Conservation (phyloP, 92 coral and sea anemone species). For the Palythoa caribaeorum region DNA sequence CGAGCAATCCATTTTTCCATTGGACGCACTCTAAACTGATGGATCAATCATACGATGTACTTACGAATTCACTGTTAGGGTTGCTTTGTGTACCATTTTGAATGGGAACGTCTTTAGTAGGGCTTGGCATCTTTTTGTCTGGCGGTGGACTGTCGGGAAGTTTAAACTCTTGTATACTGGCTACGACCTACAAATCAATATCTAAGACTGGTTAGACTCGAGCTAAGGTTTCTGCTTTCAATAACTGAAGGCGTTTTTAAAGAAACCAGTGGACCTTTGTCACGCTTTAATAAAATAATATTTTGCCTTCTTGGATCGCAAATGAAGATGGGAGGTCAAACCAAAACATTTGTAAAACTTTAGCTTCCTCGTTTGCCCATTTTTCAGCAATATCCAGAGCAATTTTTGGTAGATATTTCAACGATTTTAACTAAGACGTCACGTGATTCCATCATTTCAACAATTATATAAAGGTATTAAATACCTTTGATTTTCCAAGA, state of each 20-base stretch:
- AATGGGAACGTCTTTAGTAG: not conserved
- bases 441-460: too few species aligned
- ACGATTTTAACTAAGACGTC: too few species aligned
- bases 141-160: slow-evolving; percentile 14
- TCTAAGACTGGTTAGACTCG: not conserved
- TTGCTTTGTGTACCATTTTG: slow-evolving; percentile 9
- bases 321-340: too few species aligned
- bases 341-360: too few species aligned
- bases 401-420: too few species aligned
- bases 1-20: too few species aligned
- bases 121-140: not conserved
- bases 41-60: not conserved
- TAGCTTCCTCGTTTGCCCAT: too few species aligned
- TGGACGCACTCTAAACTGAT: not conserved
- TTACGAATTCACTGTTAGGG: slow-evolving; percentile 35
- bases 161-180: slow-evolving; percentile 36
- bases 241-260: not conserved
- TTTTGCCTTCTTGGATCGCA: too few species aligned
- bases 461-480: too few species aligned
- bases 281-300: too few species aligned
- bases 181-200: slow-evolving; percentile 22
- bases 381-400: too few species aligned
- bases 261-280: too few species aligned
- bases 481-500: slow-evolving; percentile 84
- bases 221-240: not conserved